Evolutionary conservation across 1,140 invertebrate genomes (phyloP).

Genomic region (Conus betulinus): DNA sequence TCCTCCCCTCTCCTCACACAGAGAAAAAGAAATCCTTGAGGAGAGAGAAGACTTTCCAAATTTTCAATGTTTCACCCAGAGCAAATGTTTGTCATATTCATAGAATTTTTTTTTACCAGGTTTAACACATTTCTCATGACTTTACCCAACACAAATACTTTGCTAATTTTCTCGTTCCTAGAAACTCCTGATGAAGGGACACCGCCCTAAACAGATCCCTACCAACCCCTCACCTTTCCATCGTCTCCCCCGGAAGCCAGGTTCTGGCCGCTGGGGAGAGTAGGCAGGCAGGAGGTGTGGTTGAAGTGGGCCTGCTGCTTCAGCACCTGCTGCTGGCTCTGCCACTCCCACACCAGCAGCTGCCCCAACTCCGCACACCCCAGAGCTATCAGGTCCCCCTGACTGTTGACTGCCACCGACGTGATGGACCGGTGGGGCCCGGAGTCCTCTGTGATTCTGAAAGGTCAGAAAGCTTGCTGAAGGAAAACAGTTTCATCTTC

Average conservation of each 20-base stretch:
- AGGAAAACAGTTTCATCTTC: background rate
- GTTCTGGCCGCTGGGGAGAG: constrained; percentile 91
- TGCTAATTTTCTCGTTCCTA: no score
- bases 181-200: no score
- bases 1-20: no score
- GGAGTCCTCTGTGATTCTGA: constrained; percentile 64
- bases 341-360: constrained; percentile 98
- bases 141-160: no score
- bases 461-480: background rate
- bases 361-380: constrained; percentile 87
- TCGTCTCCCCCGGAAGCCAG: constrained; percentile 96
- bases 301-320: constrained; percentile 97
- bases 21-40: no score
- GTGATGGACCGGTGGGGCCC: constrained; percentile 83
- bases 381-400: constrained; percentile 94
- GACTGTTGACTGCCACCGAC: constrained; percentile 87
- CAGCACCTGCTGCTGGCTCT: constrained; percentile 98
- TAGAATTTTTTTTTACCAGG: no score
- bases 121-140: no score
- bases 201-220: background rate
- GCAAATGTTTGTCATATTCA: no score
- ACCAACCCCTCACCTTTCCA: constrained; percentile 83
- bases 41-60: no score
- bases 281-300: constrained; percentile 91
- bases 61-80: no score